These are phyloP conservation scores for Todus mexicanus DNA, from an alignment of 2,797 vertebrate genomes.

Conservation along the genomic window DNA sequence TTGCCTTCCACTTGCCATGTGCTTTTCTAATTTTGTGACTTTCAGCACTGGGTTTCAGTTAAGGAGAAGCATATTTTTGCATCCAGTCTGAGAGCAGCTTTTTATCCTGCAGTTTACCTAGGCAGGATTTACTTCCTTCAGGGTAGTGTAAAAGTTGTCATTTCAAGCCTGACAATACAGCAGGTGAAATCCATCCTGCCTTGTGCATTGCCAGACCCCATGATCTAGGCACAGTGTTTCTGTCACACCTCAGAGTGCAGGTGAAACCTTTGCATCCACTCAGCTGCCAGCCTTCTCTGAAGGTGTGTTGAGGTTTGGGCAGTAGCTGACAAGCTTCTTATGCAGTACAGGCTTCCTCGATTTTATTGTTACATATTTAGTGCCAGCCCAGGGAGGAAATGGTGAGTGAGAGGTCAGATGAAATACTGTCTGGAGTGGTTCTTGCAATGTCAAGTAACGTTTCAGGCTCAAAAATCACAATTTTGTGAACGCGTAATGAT, in stretches of 20 bases:
- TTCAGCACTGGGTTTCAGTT: not conserved
- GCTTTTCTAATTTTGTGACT: not conserved
- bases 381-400: not conserved
- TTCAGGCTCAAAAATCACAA: not conserved
- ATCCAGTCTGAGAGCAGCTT: not conserved
- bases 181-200: not conserved
- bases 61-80: not conserved
- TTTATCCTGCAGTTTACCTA: not conserved
- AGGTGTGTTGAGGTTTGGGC: rapidly evolving
- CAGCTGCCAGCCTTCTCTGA: not conserved
- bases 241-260: not conserved
- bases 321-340: rapidly evolving
- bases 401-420: not conserved
- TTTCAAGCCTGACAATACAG: not conserved
- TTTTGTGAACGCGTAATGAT: not conserved
- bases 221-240: not conserved
- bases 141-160: not conserved
- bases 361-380: too few relatives aligned
- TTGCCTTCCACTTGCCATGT: not conserved
- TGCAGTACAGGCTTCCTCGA: not conserved
- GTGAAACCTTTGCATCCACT: not conserved
- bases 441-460: not conserved
- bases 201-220: not conserved
- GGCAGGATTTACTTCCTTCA: not conserved
- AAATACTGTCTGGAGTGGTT: not conserved